phyloP scores from a whole-genome alignment of 2,797 vertebrate genomes.

The Poeciliopsis infans region DNA sequence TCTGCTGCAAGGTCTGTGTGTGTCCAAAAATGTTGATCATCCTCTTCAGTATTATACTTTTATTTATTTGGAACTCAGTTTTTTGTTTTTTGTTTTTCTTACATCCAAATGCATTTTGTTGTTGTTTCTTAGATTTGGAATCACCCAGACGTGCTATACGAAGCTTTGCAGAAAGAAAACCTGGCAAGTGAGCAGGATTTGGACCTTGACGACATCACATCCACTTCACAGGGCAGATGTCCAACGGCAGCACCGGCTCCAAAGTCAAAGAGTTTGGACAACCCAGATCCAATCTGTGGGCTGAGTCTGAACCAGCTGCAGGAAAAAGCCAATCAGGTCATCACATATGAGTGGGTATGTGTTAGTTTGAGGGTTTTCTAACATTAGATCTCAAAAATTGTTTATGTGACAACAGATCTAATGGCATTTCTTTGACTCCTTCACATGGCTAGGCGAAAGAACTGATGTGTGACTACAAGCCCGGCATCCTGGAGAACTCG shows the following conservation, averaged over 20 bases:
- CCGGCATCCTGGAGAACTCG: slow-evolving; percentile 92
- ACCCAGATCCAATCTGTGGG: slow-evolving; percentile 83
- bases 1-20: slow-evolving; percentile 92
- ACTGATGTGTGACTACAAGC: slow-evolving; percentile 90
- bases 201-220: slow-evolving; percentile 92
- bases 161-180: slow-evolving; percentile 95
- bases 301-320: slow-evolving; percentile 91
- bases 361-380: neutral
- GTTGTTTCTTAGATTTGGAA: slow-evolving; percentile 90
- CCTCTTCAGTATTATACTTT: neutral
- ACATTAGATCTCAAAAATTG: neutral
- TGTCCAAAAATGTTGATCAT: neutral
- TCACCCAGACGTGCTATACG: slow-evolving; percentile 95
- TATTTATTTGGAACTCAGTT: neutral
- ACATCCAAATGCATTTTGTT: neutral
- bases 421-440: neutral
- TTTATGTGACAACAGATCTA: neutral
- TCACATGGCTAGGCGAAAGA: slow-evolving; percentile 87
- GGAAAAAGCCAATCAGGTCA: slow-evolving; percentile 94
- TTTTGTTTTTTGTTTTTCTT: neutral
- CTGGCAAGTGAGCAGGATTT: slow-evolving; percentile 93
- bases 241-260: slow-evolving; percentile 55
- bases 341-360: slow-evolving; percentile 95
- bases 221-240: slow-evolving; percentile 83
- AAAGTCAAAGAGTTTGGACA: slow-evolving; percentile 86